A percentile compares a stretch with the other conserved stretches of the same genome.
phyloP scores from a whole-genome alignment of 2,797 vertebrate species.

The Sarcoramphus papa region DNA sequence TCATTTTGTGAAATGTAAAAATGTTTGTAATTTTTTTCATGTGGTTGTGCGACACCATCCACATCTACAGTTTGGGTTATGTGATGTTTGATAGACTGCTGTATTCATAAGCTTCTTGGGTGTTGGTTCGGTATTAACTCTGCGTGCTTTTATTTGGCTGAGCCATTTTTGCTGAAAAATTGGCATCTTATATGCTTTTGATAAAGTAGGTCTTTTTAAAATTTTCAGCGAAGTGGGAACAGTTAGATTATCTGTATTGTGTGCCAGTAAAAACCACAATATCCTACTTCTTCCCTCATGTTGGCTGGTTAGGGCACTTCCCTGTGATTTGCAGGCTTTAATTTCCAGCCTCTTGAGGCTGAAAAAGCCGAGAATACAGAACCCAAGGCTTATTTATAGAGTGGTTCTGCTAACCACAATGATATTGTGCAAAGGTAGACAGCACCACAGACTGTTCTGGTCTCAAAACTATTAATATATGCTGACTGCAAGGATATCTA shows the following conservation, averaged over 20 bases:
- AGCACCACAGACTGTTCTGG: not conserved
- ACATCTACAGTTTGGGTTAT: not conserved
- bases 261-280: not conserved
- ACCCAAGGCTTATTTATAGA: slow-evolving; percentile 4
- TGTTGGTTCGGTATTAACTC: not conserved
- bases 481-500: not conserved
- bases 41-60: not conserved
- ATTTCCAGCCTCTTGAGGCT: slow-evolving; percentile 5
- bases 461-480: not conserved
- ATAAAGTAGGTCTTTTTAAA: not conserved
- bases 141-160: not conserved
- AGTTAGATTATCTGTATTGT: not conserved
- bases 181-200: not conserved
- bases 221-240: not conserved
- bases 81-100: not conserved
- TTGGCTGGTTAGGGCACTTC: not conserved
- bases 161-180: not conserved
- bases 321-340: slow-evolving; percentile 4
- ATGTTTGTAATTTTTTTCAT: not conserved
- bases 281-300: not conserved
- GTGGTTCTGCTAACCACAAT: not conserved
- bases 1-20: not conserved
- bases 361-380: not conserved
- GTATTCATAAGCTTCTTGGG: not conserved
- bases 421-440: not conserved